A percentile compares a stretch with the other conserved stretches of the same genome.
phyloP scores from a whole-genome alignment of 1,140 invertebrate genomes.

The Caenorhabditis remanei region DNA sequence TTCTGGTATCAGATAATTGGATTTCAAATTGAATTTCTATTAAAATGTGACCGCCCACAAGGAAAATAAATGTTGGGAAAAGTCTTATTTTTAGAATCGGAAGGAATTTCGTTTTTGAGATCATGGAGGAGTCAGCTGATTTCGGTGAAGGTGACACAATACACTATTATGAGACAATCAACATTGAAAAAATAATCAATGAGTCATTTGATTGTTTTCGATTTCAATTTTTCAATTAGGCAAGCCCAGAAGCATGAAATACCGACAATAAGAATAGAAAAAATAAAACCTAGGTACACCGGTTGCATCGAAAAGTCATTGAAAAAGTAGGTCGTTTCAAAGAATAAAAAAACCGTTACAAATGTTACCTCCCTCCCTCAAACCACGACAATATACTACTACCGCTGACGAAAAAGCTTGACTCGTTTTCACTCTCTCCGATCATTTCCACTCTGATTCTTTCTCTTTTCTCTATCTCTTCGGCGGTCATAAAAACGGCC shows the following conservation, averaged over 20 bases:
- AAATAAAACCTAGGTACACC: too few species aligned
- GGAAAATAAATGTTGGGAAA: background rate
- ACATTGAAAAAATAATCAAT: too few species aligned
- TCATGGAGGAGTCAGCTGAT: slow-evolving; percentile 6
- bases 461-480: slow-evolving; percentile 20
- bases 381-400: background rate
- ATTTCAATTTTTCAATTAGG: too few species aligned
- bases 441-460: slow-evolving; percentile 1
- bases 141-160: slow-evolving; percentile 1
- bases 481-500: slow-evolving; percentile 38
- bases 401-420: slow-evolving; percentile 17
- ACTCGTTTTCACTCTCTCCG: slow-evolving; percentile 41
- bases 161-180: background rate
- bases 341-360: background rate
- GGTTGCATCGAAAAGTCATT: too few species aligned
- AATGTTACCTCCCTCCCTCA: background rate
- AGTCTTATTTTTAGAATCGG: background rate
- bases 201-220: too few species aligned
- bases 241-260: too few species aligned
- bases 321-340: too few species aligned
- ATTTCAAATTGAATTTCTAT: too few species aligned
- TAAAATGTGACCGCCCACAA: background rate
- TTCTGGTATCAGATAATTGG: too few species aligned
- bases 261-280: too few species aligned
- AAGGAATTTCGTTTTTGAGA: background rate